Base-by-base conservation (phyloP, 2,113 vertebrate genomes). In the Gopherus evgoodei region DNA sequence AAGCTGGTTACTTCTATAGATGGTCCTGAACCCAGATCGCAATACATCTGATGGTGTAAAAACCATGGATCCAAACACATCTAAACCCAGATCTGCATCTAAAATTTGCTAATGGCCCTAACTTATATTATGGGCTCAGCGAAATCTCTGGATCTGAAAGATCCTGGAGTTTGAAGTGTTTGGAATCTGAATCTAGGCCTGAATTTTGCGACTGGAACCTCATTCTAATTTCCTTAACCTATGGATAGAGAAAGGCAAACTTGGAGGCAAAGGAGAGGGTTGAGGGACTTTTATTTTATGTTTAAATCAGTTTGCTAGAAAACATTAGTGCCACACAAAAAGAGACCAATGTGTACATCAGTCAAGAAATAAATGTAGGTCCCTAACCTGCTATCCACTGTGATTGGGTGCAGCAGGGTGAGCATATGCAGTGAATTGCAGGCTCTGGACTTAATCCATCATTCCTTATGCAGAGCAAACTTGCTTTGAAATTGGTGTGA, bases 301-400 rank as follows among this genome's bases (percentile, higher is more conserved):
- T 83, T 94, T 92, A 17, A 6, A 69, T 89, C 57, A 16, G 6
- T 91, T 95, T 84, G 54, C 83, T 90, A 91, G 76, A 84, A 94
- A 91, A 89, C 7, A 49, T 38, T 52, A 69, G 10, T 17, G 83
- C 24, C 56, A 47, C 72, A 94, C 1, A 80, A 89, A 93, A 86
- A 65, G 29, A 17, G 14, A 84, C 79, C 29, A 27, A 57, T 57
- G 24, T 57, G 56, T 57, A 57, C 56, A 27, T 22, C 53, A 54
- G 53, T 22, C 25, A 57, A 27, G 25, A 57, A 57, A 57, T 57
- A 57, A 57, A 57, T 57, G 56, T 57, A 57, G 25, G 56, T 25
- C 24, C 56, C 56, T 11, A 57, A 11, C 56, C 27, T 62, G 29
- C 57, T 31, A 31, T 62, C 57, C 27, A 62, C 57, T 62, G 57